phyloP scores from a whole-genome alignment of 1,140 invertebrate genomes.

The Drosophila lacertosa region DNA sequence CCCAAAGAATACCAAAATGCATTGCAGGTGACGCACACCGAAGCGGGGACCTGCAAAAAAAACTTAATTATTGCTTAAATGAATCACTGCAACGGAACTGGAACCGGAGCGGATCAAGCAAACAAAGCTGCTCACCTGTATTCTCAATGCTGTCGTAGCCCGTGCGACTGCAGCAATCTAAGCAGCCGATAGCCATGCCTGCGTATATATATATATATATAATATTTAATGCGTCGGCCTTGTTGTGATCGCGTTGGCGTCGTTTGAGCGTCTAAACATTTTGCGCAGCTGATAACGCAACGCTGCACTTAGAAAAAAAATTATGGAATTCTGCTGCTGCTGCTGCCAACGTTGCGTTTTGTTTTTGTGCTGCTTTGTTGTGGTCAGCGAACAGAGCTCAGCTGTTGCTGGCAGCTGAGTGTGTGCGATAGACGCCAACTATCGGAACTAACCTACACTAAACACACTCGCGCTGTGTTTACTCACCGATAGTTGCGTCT shows the following conservation, averaged over 20 bases:
- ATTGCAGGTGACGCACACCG: constrained; percentile 88
- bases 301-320: background rate
- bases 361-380: constrained; percentile 30
- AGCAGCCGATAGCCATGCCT: constrained; percentile 65
- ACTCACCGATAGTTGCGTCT: constrained; percentile 17
- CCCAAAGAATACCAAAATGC: constrained; percentile 87
- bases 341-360: constrained; percentile 36
- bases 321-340: too few species aligned
- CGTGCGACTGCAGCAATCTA: constrained; percentile 55
- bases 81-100: background rate
- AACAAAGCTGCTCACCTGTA: constrained; percentile 41
- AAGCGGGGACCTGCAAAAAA: constrained; percentile 65
- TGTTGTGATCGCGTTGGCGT: constrained; percentile 3
- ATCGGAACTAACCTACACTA: background rate
- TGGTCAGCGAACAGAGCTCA: constrained; percentile 23
- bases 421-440: background rate
- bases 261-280: constrained; percentile 13
- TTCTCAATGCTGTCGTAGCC: constrained; percentile 73
- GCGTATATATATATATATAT: too few species aligned
- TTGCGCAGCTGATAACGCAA: constrained; percentile 14
- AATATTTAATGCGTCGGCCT: background rate
- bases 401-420: constrained; percentile 9
- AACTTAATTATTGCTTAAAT: constrained; percentile 7
- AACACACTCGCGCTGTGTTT: constrained; percentile 7
- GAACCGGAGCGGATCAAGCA: background rate